Evolutionary conservation across 92 coral and sea anemone genomes (phyloP).

Genomic region (Paramuricea clavata): DNA sequence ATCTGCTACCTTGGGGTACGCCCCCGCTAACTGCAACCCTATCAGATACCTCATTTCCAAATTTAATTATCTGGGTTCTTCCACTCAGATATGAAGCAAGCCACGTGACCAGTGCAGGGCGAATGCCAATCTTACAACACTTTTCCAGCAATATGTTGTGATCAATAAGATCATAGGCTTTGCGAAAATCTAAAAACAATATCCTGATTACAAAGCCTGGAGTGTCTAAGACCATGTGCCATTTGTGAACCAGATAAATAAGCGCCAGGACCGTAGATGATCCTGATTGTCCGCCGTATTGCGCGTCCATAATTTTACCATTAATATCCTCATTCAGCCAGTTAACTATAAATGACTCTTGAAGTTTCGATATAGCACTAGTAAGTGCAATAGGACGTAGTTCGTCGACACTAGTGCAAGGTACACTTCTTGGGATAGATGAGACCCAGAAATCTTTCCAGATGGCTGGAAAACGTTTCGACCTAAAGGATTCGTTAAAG

Average conservation of each 20-base stretch:
- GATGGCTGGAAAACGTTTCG: neutral
- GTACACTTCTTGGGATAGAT: neutral
- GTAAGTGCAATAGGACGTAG: constrained; percentile 5
- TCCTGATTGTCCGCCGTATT: neutral
- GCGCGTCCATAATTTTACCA: neutral
- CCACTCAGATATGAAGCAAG: too few relatives aligned
- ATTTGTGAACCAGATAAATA: neutral
- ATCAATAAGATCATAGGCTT: too few relatives aligned
- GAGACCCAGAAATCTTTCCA: constrained; percentile 4
- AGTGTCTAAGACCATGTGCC: too few relatives aligned
- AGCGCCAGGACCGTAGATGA: neutral
- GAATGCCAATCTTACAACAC: neutral
- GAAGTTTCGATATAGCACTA: neutral
- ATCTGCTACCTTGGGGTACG: too few relatives aligned
- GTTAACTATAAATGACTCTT: neutral
- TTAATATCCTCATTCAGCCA: neutral
- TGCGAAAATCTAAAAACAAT: too few relatives aligned
- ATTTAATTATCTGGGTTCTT: too few relatives aligned
- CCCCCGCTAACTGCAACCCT: too few relatives aligned
- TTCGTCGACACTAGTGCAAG: neutral
- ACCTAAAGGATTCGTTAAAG: neutral
- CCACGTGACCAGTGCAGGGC: neutral
- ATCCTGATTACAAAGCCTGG: too few relatives aligned
- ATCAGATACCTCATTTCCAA: too few relatives aligned
- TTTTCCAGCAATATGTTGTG: neutral